Base-by-base conservation (phyloP, 2,888 invertebrate genomes). In the Hybos culiciformis region DNA sequence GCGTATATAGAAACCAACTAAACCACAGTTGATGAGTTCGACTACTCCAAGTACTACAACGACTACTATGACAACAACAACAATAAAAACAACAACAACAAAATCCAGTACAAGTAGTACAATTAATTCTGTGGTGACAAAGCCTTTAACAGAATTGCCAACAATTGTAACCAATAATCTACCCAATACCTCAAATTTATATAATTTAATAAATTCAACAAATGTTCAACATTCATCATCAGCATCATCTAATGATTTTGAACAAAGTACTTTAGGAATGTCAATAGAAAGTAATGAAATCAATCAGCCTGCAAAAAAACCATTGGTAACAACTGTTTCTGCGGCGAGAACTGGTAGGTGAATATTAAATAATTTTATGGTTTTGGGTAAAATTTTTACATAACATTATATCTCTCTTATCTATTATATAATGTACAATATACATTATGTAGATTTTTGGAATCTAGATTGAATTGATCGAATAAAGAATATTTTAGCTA, bases 321-420 rank as follows among this genome's bases (percentile, higher is more conserved):
- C 45, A 56, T 63, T 41, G 60, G 62, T 51, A 57, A 61, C 37
- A 55, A 50, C 50, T 20, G 9, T 66, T 44, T 63, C 67, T 39
- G 66, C 67, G 18, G 67, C 66, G 12, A 59, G 65, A 41, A 61
- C 61, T 54, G 66, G 65, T 66, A 55, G 58, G 63, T n/a, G n/a
- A n/a, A n/a, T n/a, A n/a, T 34, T 19, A 34, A 31, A 26, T 39
- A 18, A 29, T 34, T 26, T 39, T 24, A 24, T 11, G n/a, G n/a
- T n/a, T n/a, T n/a, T n/a, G n/a, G n/a, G n/a, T n/a, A n/a, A n/a
- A n/a, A n/a, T n/a, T n/a, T n/a, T n/a, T n/a, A n/a, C n/a, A n/a
- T n/a, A n/a, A n/a, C n/a, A n/a, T n/a, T n/a, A n/a, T n/a, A n/a
- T n/a, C n/a, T n/a, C n/a, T n/a, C n/a, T n/a, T n/a, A n/a, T n/a